Evolutionary conservation across 2,113 vertebrate species (phyloP).

Genomic region (Neotragus moschatus): DNA sequence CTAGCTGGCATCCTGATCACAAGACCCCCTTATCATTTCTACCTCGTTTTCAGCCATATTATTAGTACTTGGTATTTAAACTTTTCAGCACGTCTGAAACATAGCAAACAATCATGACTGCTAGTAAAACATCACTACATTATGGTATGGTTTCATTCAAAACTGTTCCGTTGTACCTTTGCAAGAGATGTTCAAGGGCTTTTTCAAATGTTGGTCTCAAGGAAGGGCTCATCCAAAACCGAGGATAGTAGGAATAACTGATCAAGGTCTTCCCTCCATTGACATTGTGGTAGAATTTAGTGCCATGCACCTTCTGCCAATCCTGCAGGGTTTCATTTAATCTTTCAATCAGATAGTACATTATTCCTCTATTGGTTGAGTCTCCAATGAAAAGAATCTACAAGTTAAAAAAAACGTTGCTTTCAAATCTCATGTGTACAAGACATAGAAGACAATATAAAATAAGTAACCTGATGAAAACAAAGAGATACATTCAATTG

Average conservation of each 20-base stretch:
- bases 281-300: constrained; percentile 88
- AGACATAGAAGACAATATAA: neutral
- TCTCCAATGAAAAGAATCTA: constrained; percentile 96
- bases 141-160: neutral
- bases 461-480: neutral
- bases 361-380: constrained; percentile 97
- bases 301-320: constrained; percentile 92
- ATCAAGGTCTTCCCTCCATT: constrained; percentile 87
- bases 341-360: constrained; percentile 95
- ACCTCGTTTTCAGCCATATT: constrained; percentile 66
- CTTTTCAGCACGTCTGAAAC: constrained; percentile 59
- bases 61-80: constrained; percentile 4
- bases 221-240: constrained; percentile 90
- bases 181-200: constrained; percentile 88
- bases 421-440: constrained; percentile 12
- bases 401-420: constrained; percentile 37
- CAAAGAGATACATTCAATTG: neutral
- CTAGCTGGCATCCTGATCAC: constrained; percentile 67
- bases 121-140: constrained; percentile 35
- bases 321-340: constrained; percentile 91
- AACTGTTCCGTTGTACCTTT: constrained; percentile 82
- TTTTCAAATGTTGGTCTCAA: constrained; percentile 90
- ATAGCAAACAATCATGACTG: constrained; percentile 46
- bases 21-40: constrained; percentile 67
- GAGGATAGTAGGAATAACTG: constrained; percentile 95